Percentiles rank a stretch among this genome's conserved stretches.
Conservation (phyloP, 2,113 vertebrate genomes). For the Aegithalos caudatus region DNA sequence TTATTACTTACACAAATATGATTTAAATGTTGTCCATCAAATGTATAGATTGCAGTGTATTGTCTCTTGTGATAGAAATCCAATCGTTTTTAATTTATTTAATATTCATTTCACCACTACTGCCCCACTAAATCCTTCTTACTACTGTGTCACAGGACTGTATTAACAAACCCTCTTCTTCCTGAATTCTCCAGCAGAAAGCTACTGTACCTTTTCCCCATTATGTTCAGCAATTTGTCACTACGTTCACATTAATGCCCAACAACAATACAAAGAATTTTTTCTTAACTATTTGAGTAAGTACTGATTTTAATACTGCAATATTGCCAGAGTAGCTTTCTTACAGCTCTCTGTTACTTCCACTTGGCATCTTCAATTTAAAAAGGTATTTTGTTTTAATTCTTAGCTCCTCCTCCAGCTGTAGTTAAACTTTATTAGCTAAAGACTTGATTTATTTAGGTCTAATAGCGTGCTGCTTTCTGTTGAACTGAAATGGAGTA, state of each 20-base stretch:
- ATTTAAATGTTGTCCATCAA: not conserved
- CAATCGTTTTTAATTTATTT: not conserved
- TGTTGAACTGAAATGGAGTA: not conserved
- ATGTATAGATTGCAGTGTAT: not conserved
- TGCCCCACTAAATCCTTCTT: not conserved
- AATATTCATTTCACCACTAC: not conserved
- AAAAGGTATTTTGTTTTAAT: not conserved
- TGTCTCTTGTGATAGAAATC: not conserved
- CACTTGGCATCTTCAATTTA: not conserved
- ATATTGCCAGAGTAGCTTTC: not conserved
- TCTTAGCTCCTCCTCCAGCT: not conserved
- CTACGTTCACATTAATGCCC: not conserved
- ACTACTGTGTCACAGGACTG: not conserved
- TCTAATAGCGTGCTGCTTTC: not conserved
- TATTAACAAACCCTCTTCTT: not conserved
- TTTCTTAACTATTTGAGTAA: not conserved
- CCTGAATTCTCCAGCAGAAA: not conserved
- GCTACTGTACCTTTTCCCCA: not conserved
- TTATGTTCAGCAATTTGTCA: not conserved
- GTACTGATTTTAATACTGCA: not conserved
- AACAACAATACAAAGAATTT: not conserved
- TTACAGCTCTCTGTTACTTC: not conserved
- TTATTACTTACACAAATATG: not conserved
- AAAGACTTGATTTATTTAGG: not conserved
- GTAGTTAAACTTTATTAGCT: not conserved